Base-by-base conservation (phyloP, 2,113 vertebrate genomes). In the Eupsittula cactorum region DNA sequence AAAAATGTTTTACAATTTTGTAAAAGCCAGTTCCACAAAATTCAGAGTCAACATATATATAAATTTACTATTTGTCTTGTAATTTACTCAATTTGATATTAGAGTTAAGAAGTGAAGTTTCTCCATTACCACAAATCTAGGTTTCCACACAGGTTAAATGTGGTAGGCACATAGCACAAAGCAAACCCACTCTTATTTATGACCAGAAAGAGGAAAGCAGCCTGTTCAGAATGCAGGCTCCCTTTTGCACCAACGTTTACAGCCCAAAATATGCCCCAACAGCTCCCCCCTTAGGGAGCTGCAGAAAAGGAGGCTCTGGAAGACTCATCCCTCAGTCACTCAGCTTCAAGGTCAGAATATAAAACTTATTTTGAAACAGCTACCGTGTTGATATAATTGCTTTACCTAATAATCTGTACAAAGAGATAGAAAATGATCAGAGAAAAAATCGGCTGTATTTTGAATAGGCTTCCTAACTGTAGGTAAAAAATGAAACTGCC, bases 21-120 rank as follows among this genome's bases (percentile, higher is more conserved):
- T n/a, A 92, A 35, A 95, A 84, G 17, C 28, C 35, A n/a, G 13
- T 41, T 83, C 41, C 29, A 93, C 16, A 81, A 86, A 90, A 80
- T 46, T 69, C 27, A 62, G 24, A 55, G 21, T 77, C 41, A 16
- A 84, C 20, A 88, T n/a, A 67, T 16, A 55, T 18, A 55, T 0
- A 35, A 25, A 78, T 75, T 70, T 41, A 77, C 28, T 25, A 11
- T 60, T 84, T 55, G n/a, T 33, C n/a, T 85, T 42, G 19, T 53
- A 33, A 92, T 60, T 65, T 60, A 74, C 11, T 69, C 29, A 65
- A 55, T 28, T 1, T 31, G 27, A 37, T 75, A 64, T 9, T 44
- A 59, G 12, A 59, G 2, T 57, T 74, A 59, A 35, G 42, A 78
- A 92, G 39, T 39, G 8, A 65, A 17, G 49, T 33, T 62, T 76